These are phyloP conservation scores for Mercenaria mercenaria DNA, from an alignment of 1,140 invertebrate species.

Conservation along the genomic window DNA sequence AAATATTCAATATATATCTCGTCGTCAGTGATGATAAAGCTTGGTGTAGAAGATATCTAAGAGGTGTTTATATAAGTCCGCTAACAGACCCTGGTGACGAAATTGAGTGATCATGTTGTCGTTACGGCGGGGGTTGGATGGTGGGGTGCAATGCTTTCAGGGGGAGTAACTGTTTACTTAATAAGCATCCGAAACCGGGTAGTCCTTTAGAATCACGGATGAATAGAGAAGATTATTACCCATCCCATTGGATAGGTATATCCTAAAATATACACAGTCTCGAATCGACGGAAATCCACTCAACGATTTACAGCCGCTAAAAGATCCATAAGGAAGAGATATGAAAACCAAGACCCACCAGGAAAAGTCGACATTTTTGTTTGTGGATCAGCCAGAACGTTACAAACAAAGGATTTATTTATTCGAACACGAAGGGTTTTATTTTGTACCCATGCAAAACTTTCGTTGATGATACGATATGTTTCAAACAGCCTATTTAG, in stretches of 20 bases:
- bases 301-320: too few relatives aligned
- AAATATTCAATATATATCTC: conserved; percentile 63
- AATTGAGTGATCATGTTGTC: conserved; percentile 79
- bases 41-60: conserved; percentile 66
- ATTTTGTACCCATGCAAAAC: too few relatives aligned
- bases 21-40: conserved; percentile 70
- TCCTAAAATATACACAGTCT: too few relatives aligned
- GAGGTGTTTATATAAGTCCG: conserved; percentile 56
- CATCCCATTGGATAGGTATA: conserved; percentile 73
- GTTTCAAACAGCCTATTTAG: too few relatives aligned
- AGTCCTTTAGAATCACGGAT: conserved; percentile 60
- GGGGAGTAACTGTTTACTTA: conserved; percentile 79
- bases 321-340: too few relatives aligned
- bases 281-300: too few relatives aligned
- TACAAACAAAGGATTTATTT: too few relatives aligned
- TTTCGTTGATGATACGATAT: too few relatives aligned
- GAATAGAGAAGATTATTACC: conserved; percentile 70
- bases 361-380: too few relatives aligned
- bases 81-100: conserved; percentile 75
- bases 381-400: too few relatives aligned
- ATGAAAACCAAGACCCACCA: too few relatives aligned
- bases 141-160: conserved; percentile 80
- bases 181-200: conserved; percentile 59
- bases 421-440: too few relatives aligned
- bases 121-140: conserved; percentile 79